Base-by-base conservation (phyloP, 2,113 vertebrate genomes). In the Mesoclemmys tuberculata region DNA sequence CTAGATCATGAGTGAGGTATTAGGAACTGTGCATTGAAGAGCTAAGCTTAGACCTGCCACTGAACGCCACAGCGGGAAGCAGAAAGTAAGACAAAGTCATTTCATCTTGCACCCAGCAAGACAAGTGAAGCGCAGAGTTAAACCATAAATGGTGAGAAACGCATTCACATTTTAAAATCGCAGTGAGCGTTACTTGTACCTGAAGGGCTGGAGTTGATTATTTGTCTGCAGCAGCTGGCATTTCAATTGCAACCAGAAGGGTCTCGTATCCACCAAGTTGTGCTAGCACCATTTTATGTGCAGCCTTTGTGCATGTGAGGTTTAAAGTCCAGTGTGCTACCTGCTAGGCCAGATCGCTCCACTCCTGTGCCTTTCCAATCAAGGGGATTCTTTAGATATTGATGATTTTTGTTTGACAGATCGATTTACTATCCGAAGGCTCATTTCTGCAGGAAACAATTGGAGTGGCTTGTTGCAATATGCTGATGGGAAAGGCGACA, bases 201-300 rank as follows among this genome's bases (percentile, higher is more conserved):
- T 58, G 61, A 21, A 35, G 49, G 49, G 6, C 16, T 35, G 86
- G 79, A 8, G 10, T 88, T 64, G 21, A 49, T 24, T 82, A 29
- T 38, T 24, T 52, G 24, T 51, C 51, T 51, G 41, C 29, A 0
- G 0, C 58, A 9, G 56, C 41, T 79, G 44, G 29, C 74, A 22
- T 38, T 22, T 9, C 80, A 38, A 3, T 68, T 64, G 21, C 35
- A 5, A 88, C 54, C 51, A 49, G 51, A 13, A 49, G 19, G 8
- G 41, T 10, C 55, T n/a, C 56, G 84, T 22, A 54, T n/a, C 46
- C 46, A 8, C 29, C 74, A 71, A 3, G 1, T 8, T 54, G 13
- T 44, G 10, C 18, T 71, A 14, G 16, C 51, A 46, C 31, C n/a
- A 71, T 44, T 46, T n/a, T 14, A 49, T 35, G 4, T n/a, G 55